A percentile compares a stretch with the other conserved stretches of the same genome.
Conservation (phyloP, 2,113 vertebrate species). For the Rhynchopsitta pachyrhyncha region DNA sequence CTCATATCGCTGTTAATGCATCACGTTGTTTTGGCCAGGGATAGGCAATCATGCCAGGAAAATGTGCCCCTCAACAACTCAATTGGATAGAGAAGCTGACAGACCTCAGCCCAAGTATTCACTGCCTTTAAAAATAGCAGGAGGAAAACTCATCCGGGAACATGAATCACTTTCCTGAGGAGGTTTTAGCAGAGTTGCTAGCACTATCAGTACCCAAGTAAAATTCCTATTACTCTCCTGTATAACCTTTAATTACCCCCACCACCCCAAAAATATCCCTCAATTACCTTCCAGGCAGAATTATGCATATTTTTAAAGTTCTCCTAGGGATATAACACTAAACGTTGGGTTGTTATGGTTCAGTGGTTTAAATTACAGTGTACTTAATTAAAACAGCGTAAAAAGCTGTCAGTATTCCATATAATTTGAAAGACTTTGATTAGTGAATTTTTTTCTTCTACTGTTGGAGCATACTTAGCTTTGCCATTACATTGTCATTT, state of each 20-base stretch:
- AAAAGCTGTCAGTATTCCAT: constrained; percentile 64
- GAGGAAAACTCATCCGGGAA: background rate
- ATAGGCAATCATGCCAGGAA: constrained; percentile 14
- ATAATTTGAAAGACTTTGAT: constrained; percentile 55
- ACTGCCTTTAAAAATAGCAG: background rate
- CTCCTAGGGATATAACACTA: constrained; percentile 72
- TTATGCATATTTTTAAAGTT: constrained; percentile 71
- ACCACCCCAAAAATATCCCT: constrained; percentile 69
- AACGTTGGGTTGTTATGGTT: constrained; percentile 66
- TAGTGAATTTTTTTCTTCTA: constrained; percentile 26
- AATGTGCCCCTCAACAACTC: constrained; percentile 37
- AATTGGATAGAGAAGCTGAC: constrained; percentile 33
- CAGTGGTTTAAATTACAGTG: constrained; percentile 70
- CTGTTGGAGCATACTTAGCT: constrained; percentile 11
- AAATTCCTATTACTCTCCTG: constrained; percentile 57
- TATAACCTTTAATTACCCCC: constrained; percentile 70
- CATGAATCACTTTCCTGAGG: constrained; percentile 28
- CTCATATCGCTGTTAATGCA: constrained; percentile 61
- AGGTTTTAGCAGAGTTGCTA: constrained; percentile 58
- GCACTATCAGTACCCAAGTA: constrained; percentile 46
- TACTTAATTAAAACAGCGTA: constrained; percentile 73
- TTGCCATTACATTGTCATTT: background rate
- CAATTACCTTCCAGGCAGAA: constrained; percentile 64
- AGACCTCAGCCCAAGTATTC: constrained; percentile 36
- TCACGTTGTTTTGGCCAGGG: constrained; percentile 67